Evolutionary conservation across 2,797 vertebrate species (phyloP), one percentile per base, ranked within the genome.

Genomic region (Intellagama lesueurii): DNA sequence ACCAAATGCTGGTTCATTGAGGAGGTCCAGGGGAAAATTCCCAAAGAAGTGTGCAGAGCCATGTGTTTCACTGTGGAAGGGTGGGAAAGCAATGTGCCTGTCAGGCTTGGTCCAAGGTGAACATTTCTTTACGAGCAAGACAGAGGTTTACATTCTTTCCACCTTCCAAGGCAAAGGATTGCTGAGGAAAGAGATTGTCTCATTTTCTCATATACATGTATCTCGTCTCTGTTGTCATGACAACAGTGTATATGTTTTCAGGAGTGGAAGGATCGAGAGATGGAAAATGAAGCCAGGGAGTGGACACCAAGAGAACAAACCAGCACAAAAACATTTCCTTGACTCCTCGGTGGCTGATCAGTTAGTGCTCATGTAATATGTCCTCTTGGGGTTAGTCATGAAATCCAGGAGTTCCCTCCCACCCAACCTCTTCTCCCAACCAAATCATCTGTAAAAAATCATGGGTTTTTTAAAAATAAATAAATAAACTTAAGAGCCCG

Each of bases 211-310:
- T 52, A 89, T 86, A 69, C 85, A 0, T 96, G 91, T 92, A 91
- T 97, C 96, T 96, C 78, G 7, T 94, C 95, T 91, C 87, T 7
- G 95, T 97, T 52, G 76, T 94, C 92, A 2, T 89, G 95, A 95
- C 92, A 95, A 97, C 77, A 28, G 90, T 96, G 95, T 97, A 89
- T 97, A 93, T 97, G 95, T 97, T 97, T 97, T 94, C 91, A 68
- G 2, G 93, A 90, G 92, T 94, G 92, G 96, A 95, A 96, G 95
- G 94, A 82, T 52, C 92, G 89, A 80, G 93, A 83, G 95, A 93
- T 95, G 95, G 95, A 95, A 96, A 96, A 95, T 76, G 88, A 90
- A 92, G 93, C 94, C 95, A 94, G 95, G 95, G 95, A 95, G 94
- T 94, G 94, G 95, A 96, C 95, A 82, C 69, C 86, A 91, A 89